Base-by-base conservation (phyloP, 2,113 vertebrate genomes). In the Chelonoidis abingdonii region DNA sequence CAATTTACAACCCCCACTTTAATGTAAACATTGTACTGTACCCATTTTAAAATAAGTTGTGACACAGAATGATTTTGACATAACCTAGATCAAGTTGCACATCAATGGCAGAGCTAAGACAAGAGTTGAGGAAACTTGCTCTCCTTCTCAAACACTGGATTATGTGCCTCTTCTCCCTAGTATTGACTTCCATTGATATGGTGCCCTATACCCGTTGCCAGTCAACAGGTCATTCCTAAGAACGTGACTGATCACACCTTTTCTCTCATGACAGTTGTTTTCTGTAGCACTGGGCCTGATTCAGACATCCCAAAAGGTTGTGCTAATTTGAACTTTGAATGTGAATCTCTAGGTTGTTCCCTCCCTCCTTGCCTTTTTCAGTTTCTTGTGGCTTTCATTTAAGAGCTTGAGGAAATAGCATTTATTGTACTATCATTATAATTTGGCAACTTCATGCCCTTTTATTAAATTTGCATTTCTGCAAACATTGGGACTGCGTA, bases 361-460 rank as follows among this genome's bases (percentile, higher is more conserved):
- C 25, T 29, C 27, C 27, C 25, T 11, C 57, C 6, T 59, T 59
- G 57, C 57, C 57, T 59, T 59, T 59, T 59, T 59, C 29, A 29
- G 27, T 59, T 59, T 59, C 25, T 59, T 59, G 27, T 59, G 57
- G 57, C 27, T 90, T 81, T 54, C 57, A 24, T 7, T 83, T 11
- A 88, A 82, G 52, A 27, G 47, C 83, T 89, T 57, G 50, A 65
- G 79, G 57, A 47, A 5, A 44, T n/a, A 19, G 35, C 56, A 25
- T 75, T 86, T 57, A 59, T 87, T 92, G 86, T 80, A 82, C 24
- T 88, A 14, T 69, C 41, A 54, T 52, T 78, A 59, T 75, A 35
- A 54, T 75, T 16, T 4, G 2, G 78, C 80, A 88, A 11, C 35
- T 38, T 27, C 0, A 1, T 50, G 75, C 47, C 82, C 50, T 81